Percentiles rank a stretch among this genome's conserved stretches.
Conservation (phyloP, 2,888 invertebrate genomes). For the Sylvicola fuscatus region DNA sequence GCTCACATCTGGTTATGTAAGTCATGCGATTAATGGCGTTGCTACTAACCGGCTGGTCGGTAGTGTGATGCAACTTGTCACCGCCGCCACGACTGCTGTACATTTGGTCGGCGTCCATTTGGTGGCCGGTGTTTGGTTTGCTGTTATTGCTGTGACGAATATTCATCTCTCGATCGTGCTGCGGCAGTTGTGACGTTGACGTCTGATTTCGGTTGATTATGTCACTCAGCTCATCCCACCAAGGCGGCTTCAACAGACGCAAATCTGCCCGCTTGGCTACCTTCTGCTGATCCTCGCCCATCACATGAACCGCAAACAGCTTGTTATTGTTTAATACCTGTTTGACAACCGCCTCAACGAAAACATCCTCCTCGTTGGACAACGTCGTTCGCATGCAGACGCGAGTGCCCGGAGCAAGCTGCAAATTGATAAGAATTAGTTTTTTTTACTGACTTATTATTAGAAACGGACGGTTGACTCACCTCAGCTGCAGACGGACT, state of each 20-base stretch:
- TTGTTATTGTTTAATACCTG: slow-evolving; percentile 44
- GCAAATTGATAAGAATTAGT: slow-evolving; percentile 13
- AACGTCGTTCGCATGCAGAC: slow-evolving; percentile 56
- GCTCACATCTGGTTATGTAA: slow-evolving; percentile 5
- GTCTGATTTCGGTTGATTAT: too few species aligned
- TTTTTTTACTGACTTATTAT: background rate
- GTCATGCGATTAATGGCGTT: slow-evolving; percentile 9
- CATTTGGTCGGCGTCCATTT: too few species aligned
- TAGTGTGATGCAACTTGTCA: background rate
- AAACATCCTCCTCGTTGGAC: slow-evolving; percentile 47
- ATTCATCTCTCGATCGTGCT: too few species aligned
- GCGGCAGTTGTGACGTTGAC: too few species aligned
- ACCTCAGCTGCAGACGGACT: slow-evolving; percentile 73
- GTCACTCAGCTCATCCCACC: slow-evolving; percentile 88
- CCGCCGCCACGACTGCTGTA: background rate
- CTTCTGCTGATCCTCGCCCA: slow-evolving; percentile 28
- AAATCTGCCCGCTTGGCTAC: slow-evolving; percentile 78
- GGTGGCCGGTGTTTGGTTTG: too few species aligned
- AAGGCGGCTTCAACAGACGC: slow-evolving; percentile 77
- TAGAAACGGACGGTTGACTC: slow-evolving; percentile 7
- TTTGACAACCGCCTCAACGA: slow-evolving; percentile 66
- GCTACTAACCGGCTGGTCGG: slow-evolving; percentile 1
- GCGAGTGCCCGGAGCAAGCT: slow-evolving; percentile 55
- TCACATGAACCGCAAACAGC: slow-evolving; percentile 43
- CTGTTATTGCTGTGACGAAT: too few species aligned